Base-by-base conservation (phyloP, 2,888 invertebrate species). In the Pedicia rivosa region DNA sequence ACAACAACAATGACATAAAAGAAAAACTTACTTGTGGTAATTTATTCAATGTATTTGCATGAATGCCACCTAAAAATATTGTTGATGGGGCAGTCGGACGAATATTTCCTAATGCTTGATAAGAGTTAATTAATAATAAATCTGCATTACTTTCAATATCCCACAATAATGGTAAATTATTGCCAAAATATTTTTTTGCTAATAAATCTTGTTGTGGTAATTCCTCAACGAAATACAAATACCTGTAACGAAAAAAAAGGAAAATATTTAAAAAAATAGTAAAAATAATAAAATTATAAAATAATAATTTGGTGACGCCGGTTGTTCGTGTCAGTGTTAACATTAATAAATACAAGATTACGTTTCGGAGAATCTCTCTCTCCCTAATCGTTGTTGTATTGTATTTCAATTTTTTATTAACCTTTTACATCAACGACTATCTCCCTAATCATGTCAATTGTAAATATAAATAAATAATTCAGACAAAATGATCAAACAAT, bases 181-280 rank as follows among this genome's bases (percentile, higher is more conserved):
- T 22, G 20, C 48, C 48, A 29, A 50, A 48, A 40, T 43, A 45
- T 24, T 47, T 42, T 35, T 39, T 43, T 6, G 47, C 48, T n/a
- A 50, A 44, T 41, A 47, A 46, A 44, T 50, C 43, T 40, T 48
- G 50, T 34, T 44, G 39, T 27, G 50, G 50, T 34, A 50, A 42
- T 37, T 50, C 50, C 26, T 47, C 48, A 29, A 40, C 41, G 37
- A 46, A 47, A 35, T 50, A 50, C 4, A 49, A 40, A 40, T 47
- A 47, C 44, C 49, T 49, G 41, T 25, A 40, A 10, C 4, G 35
- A 26, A 30, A 10, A 9, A 12, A 32, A 19, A 37, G 15, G 31
- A 3, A 24, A 36, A n/a, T 6, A 20, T 20, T 31, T 31, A 12
- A 31, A 15, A 7, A 12, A 15, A 5, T 14, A 12, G 6, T 31